These are phyloP conservation scores for Ochropleura leucogaster DNA, from an alignment of 2,888 invertebrate species.

Conservation along the genomic window DNA sequence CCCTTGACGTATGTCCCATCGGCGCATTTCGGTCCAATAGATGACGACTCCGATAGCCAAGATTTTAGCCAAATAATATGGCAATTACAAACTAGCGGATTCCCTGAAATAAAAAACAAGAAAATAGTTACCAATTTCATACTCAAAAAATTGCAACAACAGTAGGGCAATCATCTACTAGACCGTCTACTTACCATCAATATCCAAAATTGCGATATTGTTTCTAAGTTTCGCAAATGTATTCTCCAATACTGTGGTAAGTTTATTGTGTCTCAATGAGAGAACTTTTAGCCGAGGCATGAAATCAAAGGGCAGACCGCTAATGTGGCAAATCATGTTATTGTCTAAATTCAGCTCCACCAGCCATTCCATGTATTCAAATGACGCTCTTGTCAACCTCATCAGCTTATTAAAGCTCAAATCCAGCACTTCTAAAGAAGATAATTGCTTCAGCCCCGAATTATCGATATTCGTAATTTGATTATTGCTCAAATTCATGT, in stretches of 20 bases:
- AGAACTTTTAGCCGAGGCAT: conserved; percentile 96
- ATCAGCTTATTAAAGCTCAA: conserved; percentile 94
- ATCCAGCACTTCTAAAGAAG: conserved; percentile 96
- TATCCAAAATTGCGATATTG: conserved; percentile 95
- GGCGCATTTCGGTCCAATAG: conserved; percentile 94
- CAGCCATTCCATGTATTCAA: conserved; percentile 95
- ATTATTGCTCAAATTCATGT: conserved; percentile 96
- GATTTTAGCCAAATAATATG: conserved; percentile 95
- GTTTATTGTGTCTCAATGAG: conserved; percentile 94
- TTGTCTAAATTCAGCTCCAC: conserved; percentile 96
- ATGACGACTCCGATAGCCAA: conserved; percentile 94
- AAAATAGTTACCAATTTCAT: background rate
- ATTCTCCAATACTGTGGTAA: conserved; percentile 93
- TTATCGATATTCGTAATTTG: conserved; percentile 94
- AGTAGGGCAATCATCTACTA: background rate
- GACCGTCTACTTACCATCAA: conserved; percentile 92
- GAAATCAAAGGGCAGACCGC: conserved; percentile 94
- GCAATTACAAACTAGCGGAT: conserved; percentile 96
- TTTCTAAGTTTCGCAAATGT: conserved; percentile 94
- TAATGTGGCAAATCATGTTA: conserved; percentile 95
- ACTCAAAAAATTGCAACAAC: background rate
- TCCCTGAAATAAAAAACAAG: conserved; percentile 90
- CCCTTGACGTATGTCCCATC: conserved; percentile 95
- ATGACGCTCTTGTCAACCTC: conserved; percentile 92
- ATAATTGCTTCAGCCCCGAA: conserved; percentile 93